Evolutionary conservation across 2,113 vertebrate genomes (phyloP), one percentile per base, ranked within the genome.

Genomic region (Alethe castanea): DNA sequence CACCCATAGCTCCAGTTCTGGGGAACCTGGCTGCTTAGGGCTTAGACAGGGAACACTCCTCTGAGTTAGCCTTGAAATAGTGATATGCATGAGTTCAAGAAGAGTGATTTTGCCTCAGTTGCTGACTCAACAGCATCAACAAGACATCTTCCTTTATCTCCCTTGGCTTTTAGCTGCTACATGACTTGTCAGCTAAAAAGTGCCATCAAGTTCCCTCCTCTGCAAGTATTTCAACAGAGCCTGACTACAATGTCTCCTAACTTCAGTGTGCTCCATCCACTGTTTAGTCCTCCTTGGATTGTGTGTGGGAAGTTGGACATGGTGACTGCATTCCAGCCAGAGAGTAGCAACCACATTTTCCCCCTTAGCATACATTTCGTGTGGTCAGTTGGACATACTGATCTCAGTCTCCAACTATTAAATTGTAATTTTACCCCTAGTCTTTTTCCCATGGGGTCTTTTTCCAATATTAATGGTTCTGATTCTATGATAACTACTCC

Each of bases 261-360:
- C 22, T 38, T 19, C 36, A 23, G 0, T 9, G 50, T 0, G 0
- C 7, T 66, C 67, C 19, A 59, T 7, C 7, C 31, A 57, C 17
- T 0, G 0, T 38, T 59, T 31, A 57, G 20, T 24, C 14, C 44
- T 65, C 31, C 28, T 65, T 45, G 38, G 52, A 24, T 0, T 45
- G 45, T 23, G 15, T 44, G 23, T 20, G 28, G 44, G 33, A 59
- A 38, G 23, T 8, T 2, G 0, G 36, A 5, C 12, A n/a, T 20
- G 33, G 23, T 38, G 28, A 14, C 38, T 1, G 0, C 1, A 0
- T 53, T 53, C n/a, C 45, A 60, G 25, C 12, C 60, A 53, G 45
- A 16, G 16, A 35, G 19, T 10, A 67, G 8, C 8, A 67, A 47
- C 9, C 54, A 29, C 6, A 14, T 53, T 47, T 40, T 14, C 23